Conservation (phyloP, 2,888 invertebrate species). For the Cryptosula pallasiana region DNA sequence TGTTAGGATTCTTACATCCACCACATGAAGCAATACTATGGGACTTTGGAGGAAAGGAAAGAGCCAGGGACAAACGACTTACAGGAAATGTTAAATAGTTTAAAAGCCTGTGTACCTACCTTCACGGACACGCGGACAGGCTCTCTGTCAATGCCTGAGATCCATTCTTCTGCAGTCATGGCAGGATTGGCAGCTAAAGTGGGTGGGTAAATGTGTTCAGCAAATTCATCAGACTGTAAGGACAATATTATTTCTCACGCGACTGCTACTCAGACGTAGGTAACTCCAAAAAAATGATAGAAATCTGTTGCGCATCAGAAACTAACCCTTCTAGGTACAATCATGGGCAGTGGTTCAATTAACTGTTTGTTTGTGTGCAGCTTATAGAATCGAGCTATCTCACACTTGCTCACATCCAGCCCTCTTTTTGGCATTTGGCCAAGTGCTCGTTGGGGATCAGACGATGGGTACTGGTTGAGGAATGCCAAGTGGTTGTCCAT, state of each 20-base stretch:
- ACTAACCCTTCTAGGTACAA: constrained; percentile 82
- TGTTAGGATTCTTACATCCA: no score
- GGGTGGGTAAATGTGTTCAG: constrained; percentile 94
- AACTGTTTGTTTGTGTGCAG: constrained; percentile 66
- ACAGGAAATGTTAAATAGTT: no score
- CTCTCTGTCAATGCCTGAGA: constrained; percentile 79
- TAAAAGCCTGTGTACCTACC: no score
- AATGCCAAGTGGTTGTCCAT: constrained; percentile 90
- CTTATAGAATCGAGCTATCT: constrained; percentile 90
- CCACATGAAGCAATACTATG: no score
- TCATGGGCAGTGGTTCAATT: constrained; percentile 95
- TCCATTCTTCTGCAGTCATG: constrained; percentile 78
- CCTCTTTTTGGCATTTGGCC: constrained; percentile 95
- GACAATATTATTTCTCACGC: constrained; percentile 22
- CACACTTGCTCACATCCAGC: constrained; percentile 86
- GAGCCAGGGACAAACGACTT: constrained; percentile 14
- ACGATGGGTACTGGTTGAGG: constrained; percentile 93
- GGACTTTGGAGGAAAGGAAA: neutral
- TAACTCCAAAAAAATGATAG: neutral
- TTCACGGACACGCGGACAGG: constrained; percentile 86
- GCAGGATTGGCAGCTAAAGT: constrained; percentile 86
- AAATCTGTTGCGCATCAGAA: neutral
- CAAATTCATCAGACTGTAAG: constrained; percentile 81
- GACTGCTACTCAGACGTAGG: neutral
- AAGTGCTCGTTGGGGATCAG: constrained; percentile 88